These are phyloP conservation scores for Drosophila mettleri DNA, from an alignment of 2,888 invertebrate species.

Conservation along the genomic window DNA sequence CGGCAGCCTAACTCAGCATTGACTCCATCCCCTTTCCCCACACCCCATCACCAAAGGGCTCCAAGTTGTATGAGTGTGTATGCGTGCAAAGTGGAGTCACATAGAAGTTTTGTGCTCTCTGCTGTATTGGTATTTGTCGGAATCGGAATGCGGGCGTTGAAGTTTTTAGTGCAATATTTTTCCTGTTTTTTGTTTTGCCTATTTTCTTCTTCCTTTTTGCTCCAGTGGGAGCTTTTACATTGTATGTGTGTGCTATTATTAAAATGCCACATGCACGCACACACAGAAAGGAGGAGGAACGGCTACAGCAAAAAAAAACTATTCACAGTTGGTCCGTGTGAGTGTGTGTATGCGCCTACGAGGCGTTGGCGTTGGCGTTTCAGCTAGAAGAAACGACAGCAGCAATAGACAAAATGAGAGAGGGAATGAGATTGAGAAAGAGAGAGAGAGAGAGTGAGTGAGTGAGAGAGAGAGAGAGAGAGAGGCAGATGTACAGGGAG, in stretches of 20 bases:
- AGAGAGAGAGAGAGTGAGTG: conserved; percentile 11
- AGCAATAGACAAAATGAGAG: conserved; percentile 24
- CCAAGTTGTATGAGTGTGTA: conserved; percentile 22
- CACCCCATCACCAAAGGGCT: conserved; percentile 31
- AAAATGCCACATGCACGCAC: conserved; percentile 63
- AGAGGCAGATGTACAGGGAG: too few species aligned
- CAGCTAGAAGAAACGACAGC: conserved; percentile 45
- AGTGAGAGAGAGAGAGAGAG: conserved; percentile 5
- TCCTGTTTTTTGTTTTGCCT: conserved; percentile 37
- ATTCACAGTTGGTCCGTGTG: conserved; percentile 29
- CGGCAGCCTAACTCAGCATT: conserved; percentile 58
- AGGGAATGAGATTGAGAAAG: conserved; percentile 1
- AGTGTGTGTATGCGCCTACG: conserved; percentile 51
- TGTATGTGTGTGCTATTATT: conserved; percentile 65
- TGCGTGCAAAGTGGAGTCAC: conserved; percentile 41
- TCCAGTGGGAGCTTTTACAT: conserved; percentile 78
- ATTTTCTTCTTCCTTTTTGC: conserved; percentile 25
- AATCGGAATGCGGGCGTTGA: conserved; percentile 71
- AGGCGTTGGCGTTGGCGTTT: conserved; percentile 79
- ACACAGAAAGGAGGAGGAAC: conserved; percentile 17
- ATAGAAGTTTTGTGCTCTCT: conserved; percentile 75
- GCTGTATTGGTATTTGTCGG: conserved; percentile 67
- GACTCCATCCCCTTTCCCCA: conserved; percentile 4
- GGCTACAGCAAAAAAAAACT: conserved; percentile 47
- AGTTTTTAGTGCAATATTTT: conserved; percentile 79